Evolutionary conservation across 2,113 vertebrate genomes (phyloP).

Genomic region (Chaetodon trifascialis): DNA sequence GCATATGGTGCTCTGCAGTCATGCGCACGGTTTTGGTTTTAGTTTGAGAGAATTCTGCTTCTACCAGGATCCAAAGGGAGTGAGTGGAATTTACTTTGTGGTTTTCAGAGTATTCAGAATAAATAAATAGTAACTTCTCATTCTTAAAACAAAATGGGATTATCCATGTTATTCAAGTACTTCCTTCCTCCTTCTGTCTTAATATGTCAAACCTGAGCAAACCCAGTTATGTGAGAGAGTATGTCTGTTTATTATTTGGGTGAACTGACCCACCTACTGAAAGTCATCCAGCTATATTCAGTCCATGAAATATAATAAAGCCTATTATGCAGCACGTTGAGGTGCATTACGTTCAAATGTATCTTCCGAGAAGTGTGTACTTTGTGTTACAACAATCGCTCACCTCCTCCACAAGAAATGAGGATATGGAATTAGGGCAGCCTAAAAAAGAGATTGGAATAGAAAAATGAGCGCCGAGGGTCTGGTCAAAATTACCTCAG

Average conservation of each 20-base stretch:
- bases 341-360: conserved; percentile 4
- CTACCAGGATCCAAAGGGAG: neutral
- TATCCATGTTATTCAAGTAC: too few relatives aligned
- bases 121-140: too few relatives aligned
- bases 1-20: neutral
- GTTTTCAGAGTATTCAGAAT: too few relatives aligned
- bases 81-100: neutral
- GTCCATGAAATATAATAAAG: conserved; percentile 6
- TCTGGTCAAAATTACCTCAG: conserved; percentile 70
- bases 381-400: conserved; percentile 30
- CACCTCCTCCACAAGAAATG: conserved; percentile 55
- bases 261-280: neutral
- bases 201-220: neutral
- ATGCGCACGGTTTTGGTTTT: neutral
- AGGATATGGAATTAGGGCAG: conserved; percentile 77
- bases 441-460: conserved; percentile 74
- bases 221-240: neutral
- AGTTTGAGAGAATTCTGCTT: neutral
- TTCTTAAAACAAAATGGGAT: too few relatives aligned
- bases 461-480: conserved; percentile 67
- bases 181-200: too few relatives aligned
- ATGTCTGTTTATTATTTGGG: neutral
- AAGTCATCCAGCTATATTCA: neutral
- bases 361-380: conserved; percentile 16
- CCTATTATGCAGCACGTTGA: neutral